These are phyloP conservation scores for Drymonia ruficornis DNA, from an alignment of 2,888 invertebrate genomes.

Conservation along the genomic window DNA sequence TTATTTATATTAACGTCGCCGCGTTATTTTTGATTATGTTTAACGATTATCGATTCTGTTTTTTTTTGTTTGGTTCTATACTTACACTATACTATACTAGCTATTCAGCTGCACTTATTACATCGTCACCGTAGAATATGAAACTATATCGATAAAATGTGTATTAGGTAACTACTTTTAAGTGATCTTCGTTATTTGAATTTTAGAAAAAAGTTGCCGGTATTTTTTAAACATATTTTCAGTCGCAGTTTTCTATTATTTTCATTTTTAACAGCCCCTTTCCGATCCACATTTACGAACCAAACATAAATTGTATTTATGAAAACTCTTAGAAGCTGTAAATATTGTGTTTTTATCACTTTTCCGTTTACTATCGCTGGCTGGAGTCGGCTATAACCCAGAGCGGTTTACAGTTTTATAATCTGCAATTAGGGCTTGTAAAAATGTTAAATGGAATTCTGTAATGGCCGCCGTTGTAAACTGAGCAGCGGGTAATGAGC, in stretches of 20 bases:
- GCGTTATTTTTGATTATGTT: no score
- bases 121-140: no score
- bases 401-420: slow-evolving; percentile 71
- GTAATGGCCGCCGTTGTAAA: slow-evolving; percentile 72
- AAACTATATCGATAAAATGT: not conserved
- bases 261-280: not conserved
- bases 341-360: slow-evolving; percentile 28
- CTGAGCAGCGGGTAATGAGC: slow-evolving; percentile 54
- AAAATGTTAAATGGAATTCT: slow-evolving; percentile 77
- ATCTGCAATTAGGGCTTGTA: slow-evolving; percentile 82
- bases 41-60: no score
- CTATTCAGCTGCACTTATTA: no score
- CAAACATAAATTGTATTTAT: slow-evolving; percentile 7
- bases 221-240: no score
- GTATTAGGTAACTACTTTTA: no score
- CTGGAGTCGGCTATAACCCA: slow-evolving; percentile 46
- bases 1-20: no score
- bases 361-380: slow-evolving; percentile 17
- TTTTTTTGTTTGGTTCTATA: no score
- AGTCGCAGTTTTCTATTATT: not conserved
- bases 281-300: not conserved
- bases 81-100: no score
- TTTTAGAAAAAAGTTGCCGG: no score
- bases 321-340: slow-evolving; percentile 6
- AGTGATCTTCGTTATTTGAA: no score